Percentiles rank a stretch among this genome's conserved stretches.
Evolutionary conservation across 2,113 vertebrate species (phyloP).

Genomic region (Syngnathoides biaculeatus): DNA sequence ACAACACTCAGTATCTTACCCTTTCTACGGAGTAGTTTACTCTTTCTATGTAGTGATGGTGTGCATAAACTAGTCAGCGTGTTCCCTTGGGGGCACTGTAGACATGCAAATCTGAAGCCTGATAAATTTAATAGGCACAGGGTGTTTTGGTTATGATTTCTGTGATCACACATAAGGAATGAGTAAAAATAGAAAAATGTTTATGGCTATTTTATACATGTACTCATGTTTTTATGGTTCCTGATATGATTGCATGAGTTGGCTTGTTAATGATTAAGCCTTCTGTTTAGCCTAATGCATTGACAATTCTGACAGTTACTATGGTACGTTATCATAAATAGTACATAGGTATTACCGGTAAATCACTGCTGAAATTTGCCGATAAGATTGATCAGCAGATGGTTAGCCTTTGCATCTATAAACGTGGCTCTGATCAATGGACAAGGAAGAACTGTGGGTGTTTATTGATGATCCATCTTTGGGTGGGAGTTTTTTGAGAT

Average conservation of each 20-base stretch:
- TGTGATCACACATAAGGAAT: neutral
- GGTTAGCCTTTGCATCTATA: conserved; percentile 1
- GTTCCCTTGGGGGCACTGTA: conserved; percentile 15
- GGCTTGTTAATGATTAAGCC: conserved; percentile 2
- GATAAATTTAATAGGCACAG: conserved; percentile 33
- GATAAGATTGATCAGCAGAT: conserved; percentile 20
- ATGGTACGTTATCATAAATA: conserved; percentile 15
- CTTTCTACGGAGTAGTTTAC: conserved; percentile 38
- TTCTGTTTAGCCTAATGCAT: neutral
- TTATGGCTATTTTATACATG: neutral
- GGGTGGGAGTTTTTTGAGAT: conserved; percentile 16
- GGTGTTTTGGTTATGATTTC: conserved; percentile 23
- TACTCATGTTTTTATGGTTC: neutral
- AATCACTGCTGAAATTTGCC: conserved; percentile 19
- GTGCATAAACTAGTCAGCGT: conserved; percentile 35
- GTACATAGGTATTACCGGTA: conserved; percentile 5
- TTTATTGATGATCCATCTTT: conserved; percentile 31
- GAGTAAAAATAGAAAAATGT: neutral
- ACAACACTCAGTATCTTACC: conserved; percentile 40
- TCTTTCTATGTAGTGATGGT: conserved; percentile 5
- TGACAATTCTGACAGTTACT: conserved; percentile 8
- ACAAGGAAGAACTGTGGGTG: conserved; percentile 15
- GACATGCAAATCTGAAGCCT: conserved; percentile 40
- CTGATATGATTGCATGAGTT: neutral
- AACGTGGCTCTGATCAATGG: conserved; percentile 36